Conservation (phyloP, 2,113 vertebrate species). For the Corythoichthys haematopterus region DNA sequence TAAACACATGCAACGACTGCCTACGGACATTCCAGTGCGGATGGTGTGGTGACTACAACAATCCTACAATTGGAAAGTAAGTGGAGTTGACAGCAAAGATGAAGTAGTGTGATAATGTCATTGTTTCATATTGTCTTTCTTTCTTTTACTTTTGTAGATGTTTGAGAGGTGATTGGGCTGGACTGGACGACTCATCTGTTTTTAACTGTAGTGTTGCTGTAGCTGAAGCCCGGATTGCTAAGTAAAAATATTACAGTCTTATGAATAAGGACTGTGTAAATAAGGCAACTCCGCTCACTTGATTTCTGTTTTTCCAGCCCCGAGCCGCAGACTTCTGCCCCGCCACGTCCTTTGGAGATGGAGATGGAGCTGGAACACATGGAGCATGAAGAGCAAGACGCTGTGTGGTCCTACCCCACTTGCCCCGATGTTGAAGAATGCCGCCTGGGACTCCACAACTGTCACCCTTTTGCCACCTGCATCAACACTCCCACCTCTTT, state of each 20-base stretch:
- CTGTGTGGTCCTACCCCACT: constrained; percentile 82
- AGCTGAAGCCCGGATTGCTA: constrained; percentile 72
- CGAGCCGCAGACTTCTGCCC: constrained; percentile 71
- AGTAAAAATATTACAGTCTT: constrained; percentile 47
- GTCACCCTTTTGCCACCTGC: constrained; percentile 81
- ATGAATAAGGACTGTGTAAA: background rate
- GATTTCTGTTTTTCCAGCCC: constrained; percentile 50
- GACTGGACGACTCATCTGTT: constrained; percentile 69
- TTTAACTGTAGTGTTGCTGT: constrained; percentile 82
- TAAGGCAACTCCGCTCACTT: background rate
- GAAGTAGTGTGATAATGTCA: background rate
- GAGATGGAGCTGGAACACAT: constrained; percentile 70
- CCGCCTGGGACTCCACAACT: constrained; percentile 82
- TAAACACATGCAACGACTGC: constrained; percentile 80
- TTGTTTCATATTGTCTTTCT: background rate
- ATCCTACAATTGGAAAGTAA: constrained; percentile 88
- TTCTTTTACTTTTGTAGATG: constrained; percentile 66
- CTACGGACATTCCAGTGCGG: constrained; percentile 86
- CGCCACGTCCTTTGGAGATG: constrained; percentile 68
- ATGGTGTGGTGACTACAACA: constrained; percentile 89
- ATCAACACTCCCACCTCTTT: constrained; percentile 88
- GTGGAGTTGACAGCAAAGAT: background rate
- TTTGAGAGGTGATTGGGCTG: constrained; percentile 84
- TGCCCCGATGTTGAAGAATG: constrained; percentile 92
- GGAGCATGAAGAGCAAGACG: constrained; percentile 68